A percentile compares a stretch with the other conserved stretches of the same genome.
Evolutionary conservation across 1,140 invertebrate genomes (phyloP).

Genomic region (Drosophila santomea): DNA sequence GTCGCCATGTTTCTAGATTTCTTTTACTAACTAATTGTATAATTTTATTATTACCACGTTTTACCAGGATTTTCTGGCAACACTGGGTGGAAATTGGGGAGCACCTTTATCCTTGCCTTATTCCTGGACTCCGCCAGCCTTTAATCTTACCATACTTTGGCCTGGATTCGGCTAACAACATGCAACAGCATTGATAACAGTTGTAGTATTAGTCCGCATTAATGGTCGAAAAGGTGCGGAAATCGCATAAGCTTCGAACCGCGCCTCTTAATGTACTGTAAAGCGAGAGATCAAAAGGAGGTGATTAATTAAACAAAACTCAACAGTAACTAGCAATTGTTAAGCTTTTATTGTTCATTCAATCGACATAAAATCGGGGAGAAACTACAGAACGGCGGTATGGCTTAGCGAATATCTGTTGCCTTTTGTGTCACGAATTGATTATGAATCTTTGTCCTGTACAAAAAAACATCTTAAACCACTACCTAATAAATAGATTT

Average conservation of each 20-base stretch:
- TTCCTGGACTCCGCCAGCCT: background rate
- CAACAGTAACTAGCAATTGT: constrained; percentile 34
- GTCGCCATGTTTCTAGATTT: too few relatives aligned
- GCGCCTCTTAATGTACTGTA: constrained; percentile 69
- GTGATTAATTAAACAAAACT: background rate
- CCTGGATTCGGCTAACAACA: constrained; percentile 3
- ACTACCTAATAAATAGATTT: constrained; percentile 24
- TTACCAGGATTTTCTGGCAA: constrained; percentile 7
- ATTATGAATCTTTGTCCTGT: constrained; percentile 38
- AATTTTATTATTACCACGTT: background rate
- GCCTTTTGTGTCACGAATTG: background rate
- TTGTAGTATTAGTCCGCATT: constrained; percentile 2
- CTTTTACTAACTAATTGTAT: background rate
- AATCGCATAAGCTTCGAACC: constrained; percentile 56
- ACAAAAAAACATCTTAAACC: constrained; percentile 47
- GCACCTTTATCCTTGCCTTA: background rate
- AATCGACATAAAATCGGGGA: constrained; percentile 23
- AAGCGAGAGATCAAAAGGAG: constrained; percentile 10
- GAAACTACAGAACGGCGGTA: constrained; percentile 10
- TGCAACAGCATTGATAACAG: too few relatives aligned
- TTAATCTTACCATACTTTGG: constrained; percentile 7
- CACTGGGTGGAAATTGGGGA: constrained; percentile 2
- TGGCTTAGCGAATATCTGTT: constrained; percentile 2
- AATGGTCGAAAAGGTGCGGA: constrained; percentile 63
- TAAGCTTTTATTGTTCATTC: constrained; percentile 43